Evolutionary conservation across 2,888 invertebrate genomes (phyloP).

Genomic region (Dolichomitus sp.): DNA sequence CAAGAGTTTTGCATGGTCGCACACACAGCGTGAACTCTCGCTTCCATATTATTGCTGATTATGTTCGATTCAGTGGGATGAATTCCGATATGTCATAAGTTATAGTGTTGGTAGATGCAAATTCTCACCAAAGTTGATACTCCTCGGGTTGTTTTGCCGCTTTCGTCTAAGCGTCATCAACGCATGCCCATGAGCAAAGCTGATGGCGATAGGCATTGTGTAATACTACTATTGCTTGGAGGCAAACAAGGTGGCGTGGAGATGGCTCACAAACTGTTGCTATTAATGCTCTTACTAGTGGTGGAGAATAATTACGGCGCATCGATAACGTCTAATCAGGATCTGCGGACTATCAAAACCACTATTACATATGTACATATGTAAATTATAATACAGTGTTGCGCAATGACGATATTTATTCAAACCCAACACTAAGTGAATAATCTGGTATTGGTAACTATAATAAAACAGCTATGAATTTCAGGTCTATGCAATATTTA

Average conservation of each 20-base stretch:
- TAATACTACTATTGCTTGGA: not conserved
- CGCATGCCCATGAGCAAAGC: not conserved
- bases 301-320: not conserved
- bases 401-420: no score
- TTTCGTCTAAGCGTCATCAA: not conserved
- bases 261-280: not conserved
- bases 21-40: not conserved
- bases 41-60: not conserved
- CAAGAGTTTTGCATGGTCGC: not conserved
- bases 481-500: no score
- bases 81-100: not conserved
- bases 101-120: not conserved
- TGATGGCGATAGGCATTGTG: conserved; percentile 5
- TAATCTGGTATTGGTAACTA: no score
- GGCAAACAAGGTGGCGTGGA: not conserved
- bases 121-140: not conserved
- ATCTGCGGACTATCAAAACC: not conserved
- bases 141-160: not conserved
- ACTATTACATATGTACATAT: not conserved
- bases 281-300: conserved; percentile 2
- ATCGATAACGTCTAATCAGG: conserved; percentile 7
- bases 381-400: not conserved
- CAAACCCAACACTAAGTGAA: no score
- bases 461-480: no score
- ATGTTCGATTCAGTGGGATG: not conserved